A percentile compares a stretch with the other conserved stretches of the same genome.
Conservation (phyloP, 1,140 invertebrate genomes). For the Olivierus martensii region DNA sequence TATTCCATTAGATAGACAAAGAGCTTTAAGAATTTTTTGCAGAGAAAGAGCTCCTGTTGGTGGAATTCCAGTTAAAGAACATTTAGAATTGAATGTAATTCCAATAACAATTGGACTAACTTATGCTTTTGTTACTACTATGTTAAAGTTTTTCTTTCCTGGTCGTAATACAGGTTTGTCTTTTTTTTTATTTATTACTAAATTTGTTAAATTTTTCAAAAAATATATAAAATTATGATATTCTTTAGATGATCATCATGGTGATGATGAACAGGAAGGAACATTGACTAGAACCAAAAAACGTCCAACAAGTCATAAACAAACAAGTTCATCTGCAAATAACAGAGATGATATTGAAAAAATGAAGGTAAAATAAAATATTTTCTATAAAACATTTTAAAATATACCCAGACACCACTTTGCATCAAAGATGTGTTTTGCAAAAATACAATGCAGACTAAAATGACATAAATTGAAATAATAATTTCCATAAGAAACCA, state of each 20-base stretch:
- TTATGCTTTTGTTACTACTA: constrained; percentile 93
- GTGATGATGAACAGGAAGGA: constrained; percentile 6
- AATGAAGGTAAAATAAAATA: constrained; percentile 58
- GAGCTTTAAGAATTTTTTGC: constrained; percentile 73
- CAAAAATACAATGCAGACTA: too few relatives aligned
- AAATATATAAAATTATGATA: too few relatives aligned
- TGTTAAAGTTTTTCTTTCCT: constrained; percentile 98
- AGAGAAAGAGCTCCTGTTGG: constrained; percentile 83
- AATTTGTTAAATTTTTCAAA: not conserved
- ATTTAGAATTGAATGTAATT: constrained; percentile 93
- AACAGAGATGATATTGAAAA: constrained; percentile 53
- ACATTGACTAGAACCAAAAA: not conserved
- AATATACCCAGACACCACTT: not conserved
- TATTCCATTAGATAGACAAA: constrained; percentile 71
- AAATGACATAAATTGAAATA: too few relatives aligned
- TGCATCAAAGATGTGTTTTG: too few relatives aligned
- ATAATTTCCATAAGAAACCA: too few relatives aligned
- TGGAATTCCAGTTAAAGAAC: constrained; percentile 95
- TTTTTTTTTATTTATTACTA: not conserved
- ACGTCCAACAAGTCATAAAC: constrained; percentile 4
- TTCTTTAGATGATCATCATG: constrained; percentile 9
- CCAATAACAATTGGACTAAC: constrained; percentile 87
- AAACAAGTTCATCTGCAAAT: constrained; percentile 20
- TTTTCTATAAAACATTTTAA: not conserved
- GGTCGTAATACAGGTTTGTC: constrained; percentile 56